phyloP scores from a whole-genome alignment of 37 sponge, comb jelly and placozoan genomes.

The Agelas oroides region DNA sequence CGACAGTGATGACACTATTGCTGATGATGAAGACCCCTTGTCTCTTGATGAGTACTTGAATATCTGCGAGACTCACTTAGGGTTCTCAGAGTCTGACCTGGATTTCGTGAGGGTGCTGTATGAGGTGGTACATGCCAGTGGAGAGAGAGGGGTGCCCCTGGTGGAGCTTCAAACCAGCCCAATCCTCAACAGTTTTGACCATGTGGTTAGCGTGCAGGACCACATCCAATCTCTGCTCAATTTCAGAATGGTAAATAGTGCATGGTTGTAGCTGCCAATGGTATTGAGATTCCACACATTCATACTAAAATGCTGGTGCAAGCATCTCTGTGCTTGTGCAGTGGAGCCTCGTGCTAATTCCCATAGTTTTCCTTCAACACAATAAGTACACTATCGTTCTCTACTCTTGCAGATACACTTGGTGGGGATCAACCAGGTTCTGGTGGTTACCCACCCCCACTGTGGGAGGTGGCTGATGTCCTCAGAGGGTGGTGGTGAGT shows the following conservation, averaged over 20 bases:
- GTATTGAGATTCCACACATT: too few species aligned
- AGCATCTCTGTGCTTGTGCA: too few species aligned
- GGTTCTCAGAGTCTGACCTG: slow-evolving; percentile 16
- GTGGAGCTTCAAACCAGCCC: background rate
- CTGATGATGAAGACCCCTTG: background rate
- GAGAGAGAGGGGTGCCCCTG: slow-evolving; percentile 8
- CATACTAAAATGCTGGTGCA: too few species aligned
- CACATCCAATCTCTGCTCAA: slow-evolving; percentile 52
- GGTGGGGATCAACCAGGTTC: slow-evolving; percentile 22
- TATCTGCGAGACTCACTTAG: slow-evolving; percentile 9
- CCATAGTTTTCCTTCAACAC: too few species aligned
- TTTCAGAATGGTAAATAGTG: slow-evolving; percentile 67
- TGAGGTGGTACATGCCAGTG: slow-evolving; percentile 11
- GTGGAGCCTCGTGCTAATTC: too few species aligned
- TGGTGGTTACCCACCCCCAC: slow-evolving; percentile 48
- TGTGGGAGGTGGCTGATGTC: slow-evolving; percentile 21
- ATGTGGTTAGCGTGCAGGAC: background rate
- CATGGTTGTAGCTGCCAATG: too few species aligned
- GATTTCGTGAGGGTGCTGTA: slow-evolving; percentile 7
- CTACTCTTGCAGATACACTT: slow-evolving; percentile 11
- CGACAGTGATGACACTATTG: too few species aligned
- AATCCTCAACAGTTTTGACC: background rate
- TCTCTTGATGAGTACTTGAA: slow-evolving; percentile 5
- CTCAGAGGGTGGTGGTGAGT: background rate
- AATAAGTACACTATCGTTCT: background rate